Base-by-base conservation (phyloP, 92 coral and sea anemone genomes). In the Palythoa caribaeorum region DNA sequence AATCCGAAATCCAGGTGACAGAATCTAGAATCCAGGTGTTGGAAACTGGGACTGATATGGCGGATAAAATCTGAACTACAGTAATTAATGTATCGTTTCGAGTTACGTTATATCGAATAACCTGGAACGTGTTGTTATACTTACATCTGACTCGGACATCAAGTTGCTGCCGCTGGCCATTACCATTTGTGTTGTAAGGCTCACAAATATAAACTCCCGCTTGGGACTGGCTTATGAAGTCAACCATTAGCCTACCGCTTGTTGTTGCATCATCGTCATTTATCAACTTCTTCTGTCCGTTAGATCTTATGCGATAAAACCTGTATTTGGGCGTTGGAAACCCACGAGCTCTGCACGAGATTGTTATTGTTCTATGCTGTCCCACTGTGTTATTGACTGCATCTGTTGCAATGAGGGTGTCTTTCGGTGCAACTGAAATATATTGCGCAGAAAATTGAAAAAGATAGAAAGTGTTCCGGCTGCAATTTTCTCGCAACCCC, bases 141-240 rank as follows among this genome's bases (percentile, higher is more conserved):
- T 97, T 71, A 97, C 99, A 90, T 80, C 92, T 84, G 52, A 97
- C 96, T 77, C 89, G 88, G 38, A 97, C 92, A 35, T 77, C 63
- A 66, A 97, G 87, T 63, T 89, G 91, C 12, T 80, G 74, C 71
- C 78, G 66, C 65, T 89, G 84, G 15, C 99, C 99, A 8, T 10
- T 73, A 1, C 96, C 98, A 52, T 55, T 72, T 35, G 50, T 55
- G 90, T 97, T 97, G 48, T 88, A 72, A 37, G 99, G 98, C 20
- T 79, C 68, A 84, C 99, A 97, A 51, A 92, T 86, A 87, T 97
- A 97, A 7, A 94, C 90, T 38, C 98, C 99, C 48, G 94, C 93
- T 71, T 86, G 94, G 1, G 62, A 28, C 13, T 84, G 72, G 83
- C 90, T 90, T n/a, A 97, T 65, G 14, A 92, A 86, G 44, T 86